Conservation (phyloP, 2,888 invertebrate species). For the Pollenia griseotomentosa region DNA sequence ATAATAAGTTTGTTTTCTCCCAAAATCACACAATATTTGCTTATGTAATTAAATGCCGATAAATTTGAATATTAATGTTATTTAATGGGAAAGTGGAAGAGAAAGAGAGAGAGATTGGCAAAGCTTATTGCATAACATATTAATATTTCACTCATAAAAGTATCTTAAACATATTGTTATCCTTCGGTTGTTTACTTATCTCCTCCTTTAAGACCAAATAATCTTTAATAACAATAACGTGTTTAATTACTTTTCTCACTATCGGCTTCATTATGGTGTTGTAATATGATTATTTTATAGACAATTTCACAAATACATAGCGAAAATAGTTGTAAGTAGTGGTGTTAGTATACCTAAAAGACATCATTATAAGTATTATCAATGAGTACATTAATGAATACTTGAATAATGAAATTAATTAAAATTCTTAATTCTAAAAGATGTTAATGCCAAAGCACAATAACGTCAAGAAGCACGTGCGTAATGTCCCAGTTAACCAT, state of each 20-base stretch:
- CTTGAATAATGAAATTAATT: slow-evolving; percentile 57
- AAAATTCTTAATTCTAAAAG: slow-evolving; percentile 48
- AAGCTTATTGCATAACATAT: background rate
- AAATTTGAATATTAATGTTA: slow-evolving; percentile 40
- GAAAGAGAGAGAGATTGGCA: too few relatives aligned
- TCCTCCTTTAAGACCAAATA: slow-evolving; percentile 43
- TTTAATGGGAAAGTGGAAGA: background rate
- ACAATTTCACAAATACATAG: slow-evolving; percentile 40
- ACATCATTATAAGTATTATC: slow-evolving; percentile 48
- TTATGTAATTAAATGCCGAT: slow-evolving; percentile 23
- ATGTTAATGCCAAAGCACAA: slow-evolving; percentile 43
- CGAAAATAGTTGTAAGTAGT: background rate
- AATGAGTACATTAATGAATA: slow-evolving; percentile 48
- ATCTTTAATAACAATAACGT: slow-evolving; percentile 65
- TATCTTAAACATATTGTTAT: slow-evolving; percentile 38
- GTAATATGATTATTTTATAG: slow-evolving; percentile 52
- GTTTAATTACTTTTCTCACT: slow-evolving; percentile 63
- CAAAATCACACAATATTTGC: background rate
- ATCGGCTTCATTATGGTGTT: slow-evolving; percentile 38
- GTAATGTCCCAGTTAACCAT: background rate
- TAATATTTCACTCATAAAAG: background rate
- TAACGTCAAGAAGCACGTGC: slow-evolving; percentile 26
- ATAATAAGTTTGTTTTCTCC: slow-evolving; percentile 28
- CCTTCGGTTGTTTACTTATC: slow-evolving; percentile 27
- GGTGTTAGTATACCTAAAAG: slow-evolving; percentile 28